phyloP scores from a whole-genome alignment of 2,888 invertebrate species.

The Dryadula phaetusa region DNA sequence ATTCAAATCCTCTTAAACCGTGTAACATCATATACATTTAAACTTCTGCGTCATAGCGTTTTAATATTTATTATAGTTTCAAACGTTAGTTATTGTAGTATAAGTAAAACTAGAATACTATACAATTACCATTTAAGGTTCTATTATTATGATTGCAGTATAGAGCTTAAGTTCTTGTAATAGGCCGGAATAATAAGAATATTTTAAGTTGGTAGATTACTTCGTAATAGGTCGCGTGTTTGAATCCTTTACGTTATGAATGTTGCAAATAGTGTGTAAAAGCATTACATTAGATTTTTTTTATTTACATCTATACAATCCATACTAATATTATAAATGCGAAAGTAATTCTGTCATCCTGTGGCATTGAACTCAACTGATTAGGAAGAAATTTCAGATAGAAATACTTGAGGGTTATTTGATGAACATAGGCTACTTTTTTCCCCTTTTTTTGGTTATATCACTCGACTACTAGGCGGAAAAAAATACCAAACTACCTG shows the following conservation, averaged over 20 bases:
- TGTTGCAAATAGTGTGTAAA: constrained; percentile 1
- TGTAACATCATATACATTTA: too few species aligned
- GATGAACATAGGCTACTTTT: too few species aligned
- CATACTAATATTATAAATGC: too few species aligned
- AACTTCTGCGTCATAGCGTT: neutral
- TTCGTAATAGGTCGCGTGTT: constrained; percentile 5
- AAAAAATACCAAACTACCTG: constrained; percentile 30
- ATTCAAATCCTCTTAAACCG: too few species aligned
- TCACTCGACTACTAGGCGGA: too few species aligned
- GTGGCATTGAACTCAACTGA: too few species aligned
- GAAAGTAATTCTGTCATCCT: too few species aligned
- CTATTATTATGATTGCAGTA: constrained; percentile 10
- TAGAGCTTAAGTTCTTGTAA: constrained; percentile 7
- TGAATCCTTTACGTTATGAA: constrained; percentile 1
- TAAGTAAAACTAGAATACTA: constrained; percentile 10
- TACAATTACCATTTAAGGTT: constrained; percentile 5
- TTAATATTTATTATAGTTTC: neutral
- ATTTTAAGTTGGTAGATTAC: neutral
- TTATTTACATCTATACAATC: too few species aligned
- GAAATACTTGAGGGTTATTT: too few species aligned
- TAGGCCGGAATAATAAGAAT: neutral
- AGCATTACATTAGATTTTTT: too few species aligned
- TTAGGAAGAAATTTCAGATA: too few species aligned
- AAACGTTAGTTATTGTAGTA: neutral
- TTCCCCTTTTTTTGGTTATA: too few species aligned